Evolutionary conservation across 2,888 invertebrate species (phyloP), one percentile per base, ranked within the genome.

Genomic region (Drosophila engyochracea): DNA sequence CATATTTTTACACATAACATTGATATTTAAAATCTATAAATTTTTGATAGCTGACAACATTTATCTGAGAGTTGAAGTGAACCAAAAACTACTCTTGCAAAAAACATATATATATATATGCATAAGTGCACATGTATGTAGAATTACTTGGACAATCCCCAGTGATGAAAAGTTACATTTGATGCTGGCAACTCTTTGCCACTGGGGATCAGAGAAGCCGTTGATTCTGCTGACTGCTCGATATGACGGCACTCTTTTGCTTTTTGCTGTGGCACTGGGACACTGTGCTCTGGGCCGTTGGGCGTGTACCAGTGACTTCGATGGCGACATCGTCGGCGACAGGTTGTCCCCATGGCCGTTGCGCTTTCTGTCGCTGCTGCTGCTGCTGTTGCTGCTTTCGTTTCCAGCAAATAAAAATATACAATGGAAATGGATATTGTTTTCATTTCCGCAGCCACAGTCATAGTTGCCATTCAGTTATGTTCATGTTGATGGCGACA

Each of bases 391-490:
- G 44, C n/a, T 44, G 52, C 53, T 55, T 47, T 47, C 63, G 75
- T 60, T 80, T 71, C 66, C 71, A 71, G 74, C 85, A 74, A 82
- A 85, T 83, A 85, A 85, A 85, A 85, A 79, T 75, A 82, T 77
- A 85, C 89, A 86, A 86, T 86, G 85, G 82, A 86, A 88, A 88
- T 86, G 89, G 78, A 86, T 86, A 86, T 86, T 88, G 85, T 86
- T 86, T 86, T 88, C 85, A 86, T 86, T 88, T 86, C 89, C 85
- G 89, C 79, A 77, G 77, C 75, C 76, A 61, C 61, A 67, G 59
- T 53, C 60, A 68, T 60, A 62, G 53, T 70, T 51, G 58, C 76
- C 31, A 6, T 58, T 41, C 30, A 22, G 58, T 57, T 41, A 57
- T 81, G 61, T 79, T 63, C 73, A 76, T 77, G 74, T 74, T 53